These are phyloP conservation scores for pig (Sus scrofa) DNA, from an alignment of 2,113 vertebrate genomes.

Conservation along the genomic window T2T-Sscrofa CM000822.6:62270001-62270500, in stretches of 20 bases:
- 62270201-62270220: not conserved
- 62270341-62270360: fast-evolving
- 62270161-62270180: not conserved
- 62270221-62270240: not conserved
- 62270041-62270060: not conserved
- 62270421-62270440: not conserved
- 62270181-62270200: not conserved
- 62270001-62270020: not conserved
- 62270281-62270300: not conserved
- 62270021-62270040: not conserved
- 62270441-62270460: not conserved
- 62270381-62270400: not conserved
- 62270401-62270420: not conserved
- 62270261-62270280: not conserved
- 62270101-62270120: not conserved
- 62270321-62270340: not conserved
- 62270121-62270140: not conserved
- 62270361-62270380: not conserved
- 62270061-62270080: not conserved
- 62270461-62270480: not conserved
- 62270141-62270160: not conserved
- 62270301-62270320: no score
- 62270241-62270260: not conserved
- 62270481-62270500: not conserved
- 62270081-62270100: not conserved